Evolutionary conservation across 2,888 invertebrate genomes (phyloP).

Genomic region (Gortyna flavago): DNA sequence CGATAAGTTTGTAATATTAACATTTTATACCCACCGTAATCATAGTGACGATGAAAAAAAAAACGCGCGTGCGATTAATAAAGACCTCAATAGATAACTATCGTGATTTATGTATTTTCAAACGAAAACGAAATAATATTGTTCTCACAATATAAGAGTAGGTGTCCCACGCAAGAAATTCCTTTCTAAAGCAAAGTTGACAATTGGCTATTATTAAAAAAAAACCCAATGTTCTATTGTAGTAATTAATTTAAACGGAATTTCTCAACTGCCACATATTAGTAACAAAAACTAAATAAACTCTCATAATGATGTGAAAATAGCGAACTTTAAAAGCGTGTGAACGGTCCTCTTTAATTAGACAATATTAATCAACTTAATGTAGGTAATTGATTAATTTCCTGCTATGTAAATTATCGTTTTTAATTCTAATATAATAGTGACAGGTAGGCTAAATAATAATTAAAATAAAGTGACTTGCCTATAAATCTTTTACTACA

Average conservation of each 20-base stretch:
- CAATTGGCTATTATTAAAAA: neutral
- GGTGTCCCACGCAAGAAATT: neutral
- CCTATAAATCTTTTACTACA: conserved; percentile 16
- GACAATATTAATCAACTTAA: conserved; percentile 10
- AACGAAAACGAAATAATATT: too few species aligned
- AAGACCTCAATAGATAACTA: too few species aligned
- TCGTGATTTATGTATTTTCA: too few species aligned
- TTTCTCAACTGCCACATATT: neutral
- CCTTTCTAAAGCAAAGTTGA: neutral
- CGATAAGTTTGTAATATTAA: conserved; percentile 1
- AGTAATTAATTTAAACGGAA: neutral
- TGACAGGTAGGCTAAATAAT: too few species aligned
- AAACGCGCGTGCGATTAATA: too few species aligned
- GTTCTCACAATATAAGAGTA: neutral
- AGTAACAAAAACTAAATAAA: conserved; percentile 5
- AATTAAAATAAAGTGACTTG: neutral
- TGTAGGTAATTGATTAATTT: conserved; percentile 10
- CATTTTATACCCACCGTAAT: conserved; percentile 38
- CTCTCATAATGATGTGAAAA: conserved; percentile 8
- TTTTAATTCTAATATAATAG: conserved; percentile 12
- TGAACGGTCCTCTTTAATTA: conserved; percentile 16
- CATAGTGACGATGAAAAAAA: neutral
- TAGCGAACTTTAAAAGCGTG: conserved; percentile 4
- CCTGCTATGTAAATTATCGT: conserved; percentile 22
- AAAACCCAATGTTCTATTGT: neutral